Evolutionary conservation across 2,888 invertebrate genomes (phyloP), one percentile per base, ranked within the genome.

Genomic region (Drosophila meridiana): DNA sequence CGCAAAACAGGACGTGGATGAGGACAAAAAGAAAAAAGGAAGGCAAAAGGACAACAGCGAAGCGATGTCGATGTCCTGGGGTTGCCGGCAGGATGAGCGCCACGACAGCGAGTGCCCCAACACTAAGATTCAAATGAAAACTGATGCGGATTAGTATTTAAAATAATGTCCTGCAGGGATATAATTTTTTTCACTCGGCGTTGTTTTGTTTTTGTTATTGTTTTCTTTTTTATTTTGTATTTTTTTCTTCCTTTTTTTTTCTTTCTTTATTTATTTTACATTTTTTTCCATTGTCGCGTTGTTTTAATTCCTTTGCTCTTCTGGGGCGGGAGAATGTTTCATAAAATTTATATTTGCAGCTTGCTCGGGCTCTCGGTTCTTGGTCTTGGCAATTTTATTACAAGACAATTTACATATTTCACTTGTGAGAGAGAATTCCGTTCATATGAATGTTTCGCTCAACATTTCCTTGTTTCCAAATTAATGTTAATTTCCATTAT

Each of bases 91-190:
- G 67, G 63, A 53, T 43, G 36, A 30, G 61, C 45, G 13, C 45
- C 36, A 26, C 34, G 48, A 36, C 43, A 47, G 58, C 61, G 56
- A 40, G 34, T 69, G 59, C 62, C 75, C 74, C 78, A 59, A 60
- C 71, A 40, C 67, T 74, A 84, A 82, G 79, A 89, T 87, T 82
- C 91, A 86, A 87, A 91, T 91, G 87, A 92, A 92, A 92, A 92
- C 92, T 92, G 92, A 90, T 92, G 91, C 91, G 92, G 92, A 92
- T 92, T 92, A 92, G 92, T 92, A 91, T 92, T 91, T 92, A 89
- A 92, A 92, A 92, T 92, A 92, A 92, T 92, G 91, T 92, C 92
- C 92, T 92, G 91, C 92, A 92, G 91, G 90, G 92, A 92, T 91
- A 92, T 92, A 90, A 91, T 86, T 92, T 87, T 82, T 76, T 85